phyloP scores from a whole-genome alignment of 2,888 invertebrate genomes.

The Bellardia pandia region DNA sequence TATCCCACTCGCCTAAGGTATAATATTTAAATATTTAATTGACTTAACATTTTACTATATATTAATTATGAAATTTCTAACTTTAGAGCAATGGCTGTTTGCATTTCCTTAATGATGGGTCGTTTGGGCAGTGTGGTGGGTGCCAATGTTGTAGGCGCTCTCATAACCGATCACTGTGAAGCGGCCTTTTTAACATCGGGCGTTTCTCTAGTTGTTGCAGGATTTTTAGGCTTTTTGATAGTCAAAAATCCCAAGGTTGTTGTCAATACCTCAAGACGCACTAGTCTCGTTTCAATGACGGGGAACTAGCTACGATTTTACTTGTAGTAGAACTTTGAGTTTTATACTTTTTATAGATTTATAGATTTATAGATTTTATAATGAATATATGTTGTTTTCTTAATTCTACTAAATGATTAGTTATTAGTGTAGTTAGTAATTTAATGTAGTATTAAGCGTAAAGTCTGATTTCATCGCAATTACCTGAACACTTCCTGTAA shows the following conservation, averaged over 20 bases:
- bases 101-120: conserved; percentile 85
- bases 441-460: conserved; percentile 47
- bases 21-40: conserved; percentile 1
- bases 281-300: conserved; percentile 78
- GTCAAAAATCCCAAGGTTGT: conserved; percentile 73
- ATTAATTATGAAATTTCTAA: background rate
- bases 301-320: conserved; percentile 75
- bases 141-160: conserved; percentile 83
- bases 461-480: conserved; percentile 69
- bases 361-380: background rate
- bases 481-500: conserved; percentile 64
- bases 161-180: conserved; percentile 84
- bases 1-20: conserved; percentile 82
- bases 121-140: conserved; percentile 85
- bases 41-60: background rate
- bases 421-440: conserved; percentile 16
- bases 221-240: conserved; percentile 77
- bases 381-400: background rate
- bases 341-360: background rate
- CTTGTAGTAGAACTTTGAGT: background rate
- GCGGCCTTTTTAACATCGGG: conserved; percentile 82
- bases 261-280: conserved; percentile 73
- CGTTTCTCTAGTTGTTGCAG: conserved; percentile 76
- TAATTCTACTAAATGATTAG: background rate
- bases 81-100: conserved; percentile 85